Conservation (phyloP, 2,113 vertebrate genomes). For the Sphyrna mokarran region DNA sequence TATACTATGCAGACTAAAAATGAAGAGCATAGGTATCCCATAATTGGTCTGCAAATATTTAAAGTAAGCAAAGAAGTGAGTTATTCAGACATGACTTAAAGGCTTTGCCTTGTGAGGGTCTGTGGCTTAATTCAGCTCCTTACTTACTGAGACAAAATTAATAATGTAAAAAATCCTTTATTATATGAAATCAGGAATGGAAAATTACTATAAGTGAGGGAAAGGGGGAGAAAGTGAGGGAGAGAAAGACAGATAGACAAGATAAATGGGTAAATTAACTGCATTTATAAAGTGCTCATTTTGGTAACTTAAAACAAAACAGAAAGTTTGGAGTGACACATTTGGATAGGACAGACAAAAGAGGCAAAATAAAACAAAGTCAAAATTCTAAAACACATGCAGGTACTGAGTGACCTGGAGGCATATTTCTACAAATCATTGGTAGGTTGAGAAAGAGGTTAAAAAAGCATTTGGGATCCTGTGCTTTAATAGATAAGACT, state of each 20-base stretch:
- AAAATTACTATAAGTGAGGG: background rate
- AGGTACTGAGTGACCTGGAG: no score
- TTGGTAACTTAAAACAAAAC: no score
- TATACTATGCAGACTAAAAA: background rate
- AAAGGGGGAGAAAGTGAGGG: background rate
- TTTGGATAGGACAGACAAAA: no score
- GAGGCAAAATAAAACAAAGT: no score
- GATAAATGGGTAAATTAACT: no score
- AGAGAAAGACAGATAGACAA: background rate
- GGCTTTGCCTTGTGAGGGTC: background rate
- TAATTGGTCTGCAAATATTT: constrained; percentile 2
- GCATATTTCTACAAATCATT: no score
- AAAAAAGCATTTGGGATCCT: no score
- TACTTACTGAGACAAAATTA: background rate
- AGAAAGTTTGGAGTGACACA: no score
- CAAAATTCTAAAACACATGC: no score
- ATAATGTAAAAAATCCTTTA: background rate
- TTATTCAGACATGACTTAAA: constrained; percentile 3
- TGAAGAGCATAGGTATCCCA: background rate
- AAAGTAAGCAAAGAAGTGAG: background rate
- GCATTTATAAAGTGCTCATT: no score
- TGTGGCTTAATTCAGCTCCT: background rate
- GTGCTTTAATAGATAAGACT: no score
- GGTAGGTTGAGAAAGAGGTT: no score
- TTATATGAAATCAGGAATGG: background rate